phyloP scores from a whole-genome alignment of 2,888 invertebrate genomes.

The Epirrhoe tristata region DNA sequence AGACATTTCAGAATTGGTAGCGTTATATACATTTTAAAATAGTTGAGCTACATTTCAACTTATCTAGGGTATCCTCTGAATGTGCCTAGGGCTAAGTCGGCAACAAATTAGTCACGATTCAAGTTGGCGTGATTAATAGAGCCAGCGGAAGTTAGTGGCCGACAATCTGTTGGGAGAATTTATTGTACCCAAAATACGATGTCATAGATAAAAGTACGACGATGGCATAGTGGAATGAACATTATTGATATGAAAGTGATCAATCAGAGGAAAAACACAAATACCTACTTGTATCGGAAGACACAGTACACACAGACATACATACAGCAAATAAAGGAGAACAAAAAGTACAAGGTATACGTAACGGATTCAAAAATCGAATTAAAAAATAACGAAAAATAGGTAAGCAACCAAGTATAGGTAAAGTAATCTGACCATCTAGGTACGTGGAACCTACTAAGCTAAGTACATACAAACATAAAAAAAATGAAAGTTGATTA shows the following conservation, averaged over 20 bases:
- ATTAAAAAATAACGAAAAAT: too few relatives aligned
- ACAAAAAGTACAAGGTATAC: too few relatives aligned
- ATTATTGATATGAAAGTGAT: background rate
- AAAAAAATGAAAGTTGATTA: too few relatives aligned
- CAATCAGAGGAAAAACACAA: too few relatives aligned
- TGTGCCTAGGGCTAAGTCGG: slow-evolving; percentile 18
- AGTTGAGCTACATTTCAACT: background rate
- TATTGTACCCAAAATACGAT: slow-evolving; percentile 26
- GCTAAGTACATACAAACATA: too few relatives aligned
- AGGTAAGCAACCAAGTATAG: too few relatives aligned
- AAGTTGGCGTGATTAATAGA: slow-evolving; percentile 56
- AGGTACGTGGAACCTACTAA: too few relatives aligned
- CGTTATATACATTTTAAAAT: background rate
- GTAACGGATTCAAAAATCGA: too few relatives aligned
- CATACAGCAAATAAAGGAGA: too few relatives aligned
- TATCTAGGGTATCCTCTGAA: slow-evolving; percentile 6
- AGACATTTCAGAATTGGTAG: background rate
- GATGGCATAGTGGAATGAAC: background rate
- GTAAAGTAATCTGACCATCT: too few relatives aligned
- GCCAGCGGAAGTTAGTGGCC: slow-evolving; percentile 47
- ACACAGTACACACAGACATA: too few relatives aligned
- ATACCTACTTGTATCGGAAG: too few relatives aligned
- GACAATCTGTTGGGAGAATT: slow-evolving; percentile 32
- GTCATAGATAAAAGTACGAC: background rate
- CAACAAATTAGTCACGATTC: slow-evolving; percentile 54